These are phyloP conservation scores for Bucorvus abyssinicus DNA, from an alignment of 2,797 vertebrate species.

Conservation along the genomic window DNA sequence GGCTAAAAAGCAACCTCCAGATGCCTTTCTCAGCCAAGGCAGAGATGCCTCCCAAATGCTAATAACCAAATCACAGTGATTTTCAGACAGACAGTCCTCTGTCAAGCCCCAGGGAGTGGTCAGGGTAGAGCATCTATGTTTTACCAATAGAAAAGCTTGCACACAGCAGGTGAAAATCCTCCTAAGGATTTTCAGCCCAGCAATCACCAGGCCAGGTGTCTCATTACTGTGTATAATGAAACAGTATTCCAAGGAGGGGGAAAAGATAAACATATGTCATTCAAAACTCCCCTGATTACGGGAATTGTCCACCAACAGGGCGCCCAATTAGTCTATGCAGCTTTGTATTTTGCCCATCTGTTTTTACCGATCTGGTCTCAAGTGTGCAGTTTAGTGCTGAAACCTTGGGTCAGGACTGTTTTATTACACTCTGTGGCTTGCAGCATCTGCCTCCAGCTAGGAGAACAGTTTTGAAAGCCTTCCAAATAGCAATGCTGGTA, in stretches of 20 bases:
- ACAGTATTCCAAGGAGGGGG: neutral
- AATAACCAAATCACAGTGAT: neutral
- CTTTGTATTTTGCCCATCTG: conserved; percentile 65
- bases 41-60: neutral
- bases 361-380: conserved; percentile 52
- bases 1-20: neutral
- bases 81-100: neutral
- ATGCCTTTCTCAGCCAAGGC: neutral
- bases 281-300: conserved; percentile 45
- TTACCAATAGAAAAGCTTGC: neutral
- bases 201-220: neutral
- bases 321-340: conserved; percentile 43
- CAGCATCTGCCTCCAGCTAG: neutral
- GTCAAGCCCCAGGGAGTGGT: neutral
- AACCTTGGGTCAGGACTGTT: conserved; percentile 39
- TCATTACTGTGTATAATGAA: conserved; percentile 18
- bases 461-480: neutral
- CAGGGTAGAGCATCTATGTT: neutral
- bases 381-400: conserved; percentile 32
- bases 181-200: neutral
- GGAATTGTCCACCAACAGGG: conserved; percentile 22
- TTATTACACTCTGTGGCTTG: conserved; percentile 16
- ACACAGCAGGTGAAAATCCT: neutral
- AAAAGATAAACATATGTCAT: conserved; percentile 54
- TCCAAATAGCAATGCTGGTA: neutral